Percentiles rank a stretch among this genome's conserved stretches.
Conservation (phyloP, 2,888 invertebrate species). For the Choristoneura rosaceana region DNA sequence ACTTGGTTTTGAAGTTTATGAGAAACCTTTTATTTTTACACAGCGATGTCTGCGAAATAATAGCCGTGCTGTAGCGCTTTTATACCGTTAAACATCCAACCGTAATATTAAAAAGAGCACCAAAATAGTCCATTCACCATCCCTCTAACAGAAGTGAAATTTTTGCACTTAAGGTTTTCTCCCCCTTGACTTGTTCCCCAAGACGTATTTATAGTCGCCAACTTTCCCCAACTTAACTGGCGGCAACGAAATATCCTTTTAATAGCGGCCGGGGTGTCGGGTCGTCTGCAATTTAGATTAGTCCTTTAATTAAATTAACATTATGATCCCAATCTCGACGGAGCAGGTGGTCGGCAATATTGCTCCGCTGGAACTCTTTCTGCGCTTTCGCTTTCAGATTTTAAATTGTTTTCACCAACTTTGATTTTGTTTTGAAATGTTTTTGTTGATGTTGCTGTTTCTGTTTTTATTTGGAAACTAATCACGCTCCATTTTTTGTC, state of each 20-base stretch:
- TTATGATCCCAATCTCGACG: slow-evolving; percentile 83
- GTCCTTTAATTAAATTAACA: slow-evolving; percentile 86
- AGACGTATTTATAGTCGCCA: slow-evolving; percentile 78
- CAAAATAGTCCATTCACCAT: slow-evolving; percentile 13
- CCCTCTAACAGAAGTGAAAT: slow-evolving; percentile 48
- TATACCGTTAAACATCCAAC: background rate
- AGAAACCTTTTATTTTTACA: background rate
- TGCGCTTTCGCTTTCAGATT: slow-evolving; percentile 32
- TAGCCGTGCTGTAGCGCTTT: background rate
- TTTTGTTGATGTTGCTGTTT: slow-evolving; percentile 51
- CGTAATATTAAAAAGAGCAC: background rate
- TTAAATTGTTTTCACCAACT: slow-evolving; percentile 53
- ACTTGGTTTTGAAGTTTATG: background rate
- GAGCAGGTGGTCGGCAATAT: slow-evolving; percentile 81
- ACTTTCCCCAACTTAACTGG: slow-evolving; percentile 78
- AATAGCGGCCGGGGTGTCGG: slow-evolving; percentile 82
- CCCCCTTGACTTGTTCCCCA: slow-evolving; percentile 67
- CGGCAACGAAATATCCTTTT: slow-evolving; percentile 82
- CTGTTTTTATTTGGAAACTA: slow-evolving; percentile 21
- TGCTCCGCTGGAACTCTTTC: slow-evolving; percentile 68
- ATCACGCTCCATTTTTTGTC: background rate
- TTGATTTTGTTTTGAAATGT: slow-evolving; percentile 60
- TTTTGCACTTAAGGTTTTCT: slow-evolving; percentile 65
- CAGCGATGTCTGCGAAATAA: background rate
- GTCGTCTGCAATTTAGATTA: slow-evolving; percentile 86